Conservation (phyloP, 2,113 vertebrate species). For the Lutjanus erythropterus region DNA sequence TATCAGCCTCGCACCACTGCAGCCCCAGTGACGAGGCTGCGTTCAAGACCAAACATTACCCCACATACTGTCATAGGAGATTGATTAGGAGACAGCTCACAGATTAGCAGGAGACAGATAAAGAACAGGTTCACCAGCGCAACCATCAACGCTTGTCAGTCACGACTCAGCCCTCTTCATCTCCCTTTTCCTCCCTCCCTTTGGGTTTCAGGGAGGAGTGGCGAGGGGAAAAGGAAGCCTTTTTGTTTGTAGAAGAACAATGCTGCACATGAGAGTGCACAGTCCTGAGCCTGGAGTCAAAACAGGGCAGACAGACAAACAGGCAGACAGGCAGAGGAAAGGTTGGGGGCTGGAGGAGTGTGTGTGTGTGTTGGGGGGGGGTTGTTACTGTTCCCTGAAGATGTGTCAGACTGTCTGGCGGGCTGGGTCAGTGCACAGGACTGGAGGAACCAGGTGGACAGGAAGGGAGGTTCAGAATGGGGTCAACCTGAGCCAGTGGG, state of each 20-base stretch:
- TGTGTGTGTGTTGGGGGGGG: too few species aligned
- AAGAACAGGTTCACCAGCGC: constrained; percentile 46
- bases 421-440: constrained; percentile 50
- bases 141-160: constrained; percentile 47
- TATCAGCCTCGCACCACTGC: constrained; percentile 21
- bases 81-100: constrained; percentile 28
- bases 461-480: constrained; percentile 58
- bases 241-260: constrained; percentile 91
- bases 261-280: constrained; percentile 82
- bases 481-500: constrained; percentile 44
- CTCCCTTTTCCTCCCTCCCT: constrained; percentile 8
- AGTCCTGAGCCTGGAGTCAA: constrained; percentile 84
- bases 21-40: not conserved
- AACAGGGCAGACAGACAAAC: constrained; percentile 76
- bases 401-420: constrained; percentile 76
- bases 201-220: constrained; percentile 36
- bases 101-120: constrained; percentile 36
- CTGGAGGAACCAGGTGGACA: constrained; percentile 65
- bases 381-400: constrained; percentile 63
- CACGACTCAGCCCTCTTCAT: constrained; percentile 11
- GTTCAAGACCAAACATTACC: constrained; percentile 43
- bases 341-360: constrained; percentile 25
- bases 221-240: constrained; percentile 80
- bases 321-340: constrained; percentile 62
- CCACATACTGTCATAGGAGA: constrained; percentile 39